These are phyloP conservation scores for Sylvietta virens DNA, from an alignment of 2,113 vertebrate genomes.

Conservation along the genomic window DNA sequence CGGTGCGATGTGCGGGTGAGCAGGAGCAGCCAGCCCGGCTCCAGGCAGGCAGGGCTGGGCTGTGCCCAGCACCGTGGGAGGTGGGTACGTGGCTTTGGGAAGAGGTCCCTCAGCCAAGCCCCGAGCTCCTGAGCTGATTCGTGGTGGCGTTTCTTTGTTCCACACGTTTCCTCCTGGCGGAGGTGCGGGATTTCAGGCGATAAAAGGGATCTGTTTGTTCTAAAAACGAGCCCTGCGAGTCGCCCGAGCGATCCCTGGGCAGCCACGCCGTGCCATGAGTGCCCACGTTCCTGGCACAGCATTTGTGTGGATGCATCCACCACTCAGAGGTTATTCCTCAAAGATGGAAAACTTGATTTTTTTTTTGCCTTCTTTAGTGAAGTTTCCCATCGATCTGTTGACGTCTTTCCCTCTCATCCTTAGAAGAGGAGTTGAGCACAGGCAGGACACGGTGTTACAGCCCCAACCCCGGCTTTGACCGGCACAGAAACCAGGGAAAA, in stretches of 20 bases:
- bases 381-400: background rate
- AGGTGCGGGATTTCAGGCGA: background rate
- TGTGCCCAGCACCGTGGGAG: background rate
- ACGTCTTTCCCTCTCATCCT: background rate
- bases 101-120: background rate
- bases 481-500: background rate
- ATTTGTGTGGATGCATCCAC: background rate
- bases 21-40: background rate
- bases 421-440: background rate
- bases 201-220: background rate
- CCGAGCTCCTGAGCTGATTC: background rate
- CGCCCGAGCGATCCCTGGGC: background rate
- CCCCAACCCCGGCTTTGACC: background rate
- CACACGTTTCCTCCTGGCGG: rapidly evolving
- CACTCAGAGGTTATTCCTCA: background rate
- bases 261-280: rapidly evolving
- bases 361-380: background rate
- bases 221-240: background rate
- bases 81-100: background rate
- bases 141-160: background rate
- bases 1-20: rapidly evolving
- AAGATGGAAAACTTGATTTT: background rate
- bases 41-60: background rate
- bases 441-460: background rate
- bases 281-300: background rate